Evolutionary conservation across 2,797 vertebrate genomes (phyloP).

Genomic region (Sebastes wilsoni): DNA sequence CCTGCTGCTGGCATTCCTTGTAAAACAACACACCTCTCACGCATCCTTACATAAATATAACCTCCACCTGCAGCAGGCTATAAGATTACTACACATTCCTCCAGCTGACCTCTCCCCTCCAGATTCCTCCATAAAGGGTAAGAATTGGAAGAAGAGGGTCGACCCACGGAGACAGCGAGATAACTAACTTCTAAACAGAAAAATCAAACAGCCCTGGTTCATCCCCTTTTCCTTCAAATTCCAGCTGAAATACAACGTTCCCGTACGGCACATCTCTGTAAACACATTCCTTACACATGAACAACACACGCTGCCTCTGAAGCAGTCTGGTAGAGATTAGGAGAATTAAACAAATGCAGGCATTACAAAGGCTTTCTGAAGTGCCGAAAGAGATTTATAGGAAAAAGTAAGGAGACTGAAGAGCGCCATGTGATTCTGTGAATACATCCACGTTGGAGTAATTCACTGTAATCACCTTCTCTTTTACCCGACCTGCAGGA

Average conservation of each 20-base stretch:
- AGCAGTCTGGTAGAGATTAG: slow-evolving; percentile 30
- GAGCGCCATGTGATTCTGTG: background rate
- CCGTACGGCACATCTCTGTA: background rate
- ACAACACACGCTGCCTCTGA: background rate
- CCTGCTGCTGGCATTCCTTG: background rate
- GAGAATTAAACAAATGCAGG: background rate
- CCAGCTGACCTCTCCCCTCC: background rate
- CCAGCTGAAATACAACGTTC: slow-evolving; percentile 1
- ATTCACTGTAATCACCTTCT: background rate
- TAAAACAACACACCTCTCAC: background rate
- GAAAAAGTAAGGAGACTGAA: background rate
- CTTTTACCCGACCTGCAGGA: background rate
- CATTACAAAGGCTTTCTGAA: background rate
- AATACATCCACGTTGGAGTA: background rate
- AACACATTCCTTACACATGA: slow-evolving; percentile 37
- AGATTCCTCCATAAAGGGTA: slow-evolving; percentile 22
- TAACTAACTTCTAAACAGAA: background rate
- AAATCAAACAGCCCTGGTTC: background rate
- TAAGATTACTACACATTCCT: slow-evolving; percentile 16
- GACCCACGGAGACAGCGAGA: background rate
- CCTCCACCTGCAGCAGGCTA: slow-evolving; percentile 5
- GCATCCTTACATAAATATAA: background rate
- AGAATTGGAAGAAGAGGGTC: background rate
- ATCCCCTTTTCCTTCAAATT: background rate
- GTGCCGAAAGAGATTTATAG: background rate